Evolutionary conservation across 2,797 vertebrate species (phyloP), one percentile per base, ranked within the genome.

Genomic region (Lacerta viridis): DNA sequence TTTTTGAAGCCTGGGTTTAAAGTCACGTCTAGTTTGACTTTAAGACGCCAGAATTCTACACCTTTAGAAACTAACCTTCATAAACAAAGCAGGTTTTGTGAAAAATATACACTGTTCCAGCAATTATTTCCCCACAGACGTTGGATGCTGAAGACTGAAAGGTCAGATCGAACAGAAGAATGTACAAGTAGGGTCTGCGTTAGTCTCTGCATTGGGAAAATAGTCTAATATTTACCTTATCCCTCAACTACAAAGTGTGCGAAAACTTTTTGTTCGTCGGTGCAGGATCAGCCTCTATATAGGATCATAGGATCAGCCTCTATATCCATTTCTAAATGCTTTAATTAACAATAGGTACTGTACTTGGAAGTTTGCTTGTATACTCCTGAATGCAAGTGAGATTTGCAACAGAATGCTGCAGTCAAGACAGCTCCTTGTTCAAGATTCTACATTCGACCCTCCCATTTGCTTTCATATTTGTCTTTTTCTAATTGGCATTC

Each of bases 291-390:
- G n/a, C 9, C 41, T 29, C 41, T 90, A 89, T 20, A n/a, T 90
- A 89, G n/a, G n/a, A n/a, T 33, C 33, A 33, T 33, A 17, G 17
- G 39, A 77, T 69, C 29, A 5, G n/a, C 9, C 41, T n/a, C 41
- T 90, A 89, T 23, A n/a, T 90, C 89, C 85, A 20, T 94, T 90
- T 93, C 84, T 89, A 90, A 93, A 87, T 91, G 87, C 77, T 91
- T 85, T 84, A 88, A 83, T 94, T 93, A 91, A 92, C 39, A 89
- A 41, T 10, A 76, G 61, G 64, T 41, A 69, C 23, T 8, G 72
- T 33, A 76, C 4, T 23, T 6, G 61, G 61, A 77, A 69, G 25
- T 11, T 10, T 88, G 74, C 46, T 25, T 69, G 25, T 46, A 27
- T 25, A 36, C 18, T 82, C 25, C 46, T 80, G 71, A 74, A 36